Percentiles rank a stretch among this genome's conserved stretches.
Evolutionary conservation across 1,140 invertebrate genomes (phyloP).

Genomic region (Agraylea sexmaculata): DNA sequence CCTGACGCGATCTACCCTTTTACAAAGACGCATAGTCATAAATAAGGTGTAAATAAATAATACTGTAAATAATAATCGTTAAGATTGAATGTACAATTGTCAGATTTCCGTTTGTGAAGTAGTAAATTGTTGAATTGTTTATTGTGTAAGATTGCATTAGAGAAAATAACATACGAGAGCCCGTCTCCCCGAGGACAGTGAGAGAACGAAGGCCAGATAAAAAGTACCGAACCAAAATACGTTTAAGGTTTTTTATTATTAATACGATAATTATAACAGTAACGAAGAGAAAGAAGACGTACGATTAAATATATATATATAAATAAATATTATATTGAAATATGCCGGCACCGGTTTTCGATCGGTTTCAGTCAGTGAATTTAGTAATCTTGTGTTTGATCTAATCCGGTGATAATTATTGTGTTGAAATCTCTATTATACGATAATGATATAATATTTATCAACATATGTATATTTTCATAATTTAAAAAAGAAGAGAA

Average conservation of each 20-base stretch:
- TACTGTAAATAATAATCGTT: slow-evolving; percentile 17
- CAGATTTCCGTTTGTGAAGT: slow-evolving; percentile 21
- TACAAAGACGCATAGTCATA: slow-evolving; percentile 22
- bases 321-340: not conserved
- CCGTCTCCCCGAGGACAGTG: too few relatives aligned
- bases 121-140: slow-evolving; percentile 21
- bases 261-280: slow-evolving; percentile 1
- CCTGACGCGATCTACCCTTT: slow-evolving; percentile 14
- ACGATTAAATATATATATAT: too few relatives aligned
- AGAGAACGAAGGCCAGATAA: slow-evolving; percentile 17
- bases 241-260: slow-evolving; percentile 16
- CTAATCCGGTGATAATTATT: too few relatives aligned
- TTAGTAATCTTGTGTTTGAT: too few relatives aligned
- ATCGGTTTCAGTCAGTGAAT: too few relatives aligned
- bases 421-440: too few relatives aligned
- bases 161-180: slow-evolving; percentile 11
- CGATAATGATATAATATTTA: too few relatives aligned
- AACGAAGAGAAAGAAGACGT: not conserved
- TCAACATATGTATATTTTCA: too few relatives aligned
- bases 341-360: not conserved
- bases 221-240: slow-evolving; percentile 21
- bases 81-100: slow-evolving; percentile 20
- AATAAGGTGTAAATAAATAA: slow-evolving; percentile 20
- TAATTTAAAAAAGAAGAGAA: too few relatives aligned
- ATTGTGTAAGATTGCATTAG: slow-evolving; percentile 16